Evolutionary conservation across 2,797 vertebrate genomes (phyloP).

Genomic region (Micromesistius poutassou): DNA sequence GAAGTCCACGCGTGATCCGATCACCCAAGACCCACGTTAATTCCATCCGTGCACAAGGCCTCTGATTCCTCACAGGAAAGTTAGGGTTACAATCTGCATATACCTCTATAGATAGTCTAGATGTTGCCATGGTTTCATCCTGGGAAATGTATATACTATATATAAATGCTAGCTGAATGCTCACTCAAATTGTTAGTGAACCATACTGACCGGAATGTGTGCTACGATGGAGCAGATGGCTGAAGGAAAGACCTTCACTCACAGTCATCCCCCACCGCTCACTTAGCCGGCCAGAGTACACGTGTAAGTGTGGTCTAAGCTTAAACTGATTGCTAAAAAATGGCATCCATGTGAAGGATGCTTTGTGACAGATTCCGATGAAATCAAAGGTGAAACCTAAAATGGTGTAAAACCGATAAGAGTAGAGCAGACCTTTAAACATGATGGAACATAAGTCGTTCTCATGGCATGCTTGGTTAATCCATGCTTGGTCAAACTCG

Average conservation of each 20-base stretch:
- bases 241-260: slow-evolving; percentile 34
- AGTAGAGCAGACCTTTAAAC: background rate
- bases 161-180: slow-evolving; percentile 34
- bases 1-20: no score
- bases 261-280: slow-evolving; percentile 55
- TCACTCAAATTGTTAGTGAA: slow-evolving; percentile 49
- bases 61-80: no score
- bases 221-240: slow-evolving; percentile 58
- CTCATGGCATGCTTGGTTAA: background rate
- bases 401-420: background rate
- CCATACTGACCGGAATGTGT: slow-evolving; percentile 38
- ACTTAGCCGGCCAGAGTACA: slow-evolving; percentile 33
- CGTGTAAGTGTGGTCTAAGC: background rate
- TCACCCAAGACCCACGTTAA: no score
- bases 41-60: no score
- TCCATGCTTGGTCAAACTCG: background rate
- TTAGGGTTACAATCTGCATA: no score
- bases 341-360: background rate
- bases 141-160: no score
- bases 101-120: background rate
- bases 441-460: background rate
- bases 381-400: background rate
- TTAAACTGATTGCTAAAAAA: slow-evolving; percentile 10
- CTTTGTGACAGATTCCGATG: no score
- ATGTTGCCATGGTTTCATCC: no score